Conservation (phyloP, 2,797 vertebrate species). For the Dermochelys coriacea region DNA sequence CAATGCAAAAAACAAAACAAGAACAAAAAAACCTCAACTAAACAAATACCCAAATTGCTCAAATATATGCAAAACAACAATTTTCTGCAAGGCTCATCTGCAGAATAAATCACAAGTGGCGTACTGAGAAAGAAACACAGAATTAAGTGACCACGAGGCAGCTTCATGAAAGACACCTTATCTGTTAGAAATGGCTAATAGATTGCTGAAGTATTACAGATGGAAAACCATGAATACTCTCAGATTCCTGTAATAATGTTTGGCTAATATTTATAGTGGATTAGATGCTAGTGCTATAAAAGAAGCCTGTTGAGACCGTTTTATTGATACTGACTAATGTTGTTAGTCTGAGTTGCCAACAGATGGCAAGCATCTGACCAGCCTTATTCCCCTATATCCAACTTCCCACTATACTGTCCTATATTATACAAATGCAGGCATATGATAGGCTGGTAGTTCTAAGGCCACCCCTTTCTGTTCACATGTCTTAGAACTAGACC, state of each 20-base stretch:
- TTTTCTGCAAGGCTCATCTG: constrained; percentile 9
- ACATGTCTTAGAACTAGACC: not conserved
- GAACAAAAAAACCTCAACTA: not conserved
- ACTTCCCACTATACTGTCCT: not conserved
- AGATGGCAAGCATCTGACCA: not conserved
- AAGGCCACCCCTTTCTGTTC: not conserved
- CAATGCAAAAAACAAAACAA: not conserved
- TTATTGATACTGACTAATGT: not conserved
- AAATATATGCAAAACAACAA: not conserved
- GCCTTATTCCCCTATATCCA: not conserved
- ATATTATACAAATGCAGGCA: not conserved
- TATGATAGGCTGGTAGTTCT: not conserved
- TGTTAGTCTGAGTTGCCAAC: not conserved
- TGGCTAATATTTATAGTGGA: constrained; percentile 24
- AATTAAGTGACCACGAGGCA: not conserved
- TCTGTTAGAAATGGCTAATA: not conserved
- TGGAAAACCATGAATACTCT: not conserved
- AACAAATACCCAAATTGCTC: not conserved
- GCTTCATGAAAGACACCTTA: constrained; percentile 21
- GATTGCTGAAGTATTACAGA: constrained; percentile 7
- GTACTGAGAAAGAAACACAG: not conserved
- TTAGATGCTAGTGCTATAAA: constrained; percentile 5
- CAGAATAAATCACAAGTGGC: constrained; percentile 3
- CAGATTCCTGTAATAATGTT: not conserved
- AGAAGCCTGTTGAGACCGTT: not conserved